phyloP scores from a whole-genome alignment of 1,140 invertebrate genomes.

The Babylonia areolata region DNA sequence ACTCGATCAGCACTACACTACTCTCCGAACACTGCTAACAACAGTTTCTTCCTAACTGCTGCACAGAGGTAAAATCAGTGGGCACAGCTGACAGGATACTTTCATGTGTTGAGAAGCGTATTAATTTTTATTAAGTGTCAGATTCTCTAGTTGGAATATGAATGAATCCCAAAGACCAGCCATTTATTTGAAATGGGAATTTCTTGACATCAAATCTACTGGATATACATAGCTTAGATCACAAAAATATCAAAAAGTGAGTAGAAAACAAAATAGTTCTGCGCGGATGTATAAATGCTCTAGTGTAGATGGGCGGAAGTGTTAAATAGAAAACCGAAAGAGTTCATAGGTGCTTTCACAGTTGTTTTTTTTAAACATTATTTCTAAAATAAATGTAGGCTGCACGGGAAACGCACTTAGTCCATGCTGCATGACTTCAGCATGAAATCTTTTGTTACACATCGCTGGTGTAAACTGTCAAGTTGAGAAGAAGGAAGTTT shows the following conservation, averaged over 20 bases:
- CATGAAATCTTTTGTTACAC: conserved; percentile 12
- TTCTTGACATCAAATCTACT: too few species aligned
- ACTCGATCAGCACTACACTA: background rate
- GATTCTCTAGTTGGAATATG: too few species aligned
- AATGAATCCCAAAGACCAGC: too few species aligned
- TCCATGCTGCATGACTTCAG: conserved; percentile 22
- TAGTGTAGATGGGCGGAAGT: conserved; percentile 25
- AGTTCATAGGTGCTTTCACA: background rate
- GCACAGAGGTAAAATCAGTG: too few species aligned
- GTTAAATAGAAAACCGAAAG: background rate
- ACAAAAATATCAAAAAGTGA: too few species aligned
- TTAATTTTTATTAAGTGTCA: background rate
- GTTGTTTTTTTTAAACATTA: background rate
- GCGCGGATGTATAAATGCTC: too few species aligned
- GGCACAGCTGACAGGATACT: background rate
- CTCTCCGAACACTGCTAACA: background rate
- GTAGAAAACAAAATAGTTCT: too few species aligned
- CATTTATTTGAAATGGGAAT: too few species aligned
- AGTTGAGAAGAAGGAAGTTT: conserved; percentile 31
- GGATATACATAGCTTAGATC: too few species aligned
- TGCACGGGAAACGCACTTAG: background rate
- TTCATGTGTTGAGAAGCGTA: background rate
- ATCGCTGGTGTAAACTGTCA: background rate
- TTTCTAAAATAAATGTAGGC: conserved; percentile 13
- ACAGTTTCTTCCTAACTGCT: background rate